Evolutionary conservation across 2,113 vertebrate genomes (phyloP), one percentile per base, ranked within the genome.

Genomic region (Dicaeum eximium): DNA sequence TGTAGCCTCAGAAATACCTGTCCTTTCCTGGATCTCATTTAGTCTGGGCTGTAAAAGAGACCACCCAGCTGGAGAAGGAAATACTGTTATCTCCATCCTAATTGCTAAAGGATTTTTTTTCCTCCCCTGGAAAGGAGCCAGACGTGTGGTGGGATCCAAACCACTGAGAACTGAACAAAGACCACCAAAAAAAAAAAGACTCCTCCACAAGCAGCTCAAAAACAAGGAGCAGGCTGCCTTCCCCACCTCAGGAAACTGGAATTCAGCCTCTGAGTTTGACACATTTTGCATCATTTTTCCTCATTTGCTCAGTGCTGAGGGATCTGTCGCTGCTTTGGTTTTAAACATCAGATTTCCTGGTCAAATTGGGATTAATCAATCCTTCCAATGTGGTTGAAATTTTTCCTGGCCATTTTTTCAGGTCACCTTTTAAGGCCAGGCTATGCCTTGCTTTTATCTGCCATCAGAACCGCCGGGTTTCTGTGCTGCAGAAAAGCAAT

Each of bases 1-100:
- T 48, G 82, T 31, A 93, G 61, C 86, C 90, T 94, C 92, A 69
- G 96, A 89, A 96, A 91, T 96, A 95, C 92, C 94, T 96, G 94
- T 73, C 86, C 88, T 79, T 96, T 93, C 96, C 97, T 97, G 89
- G 51, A 80, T 96, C 85, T 97, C 84, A 96, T 97, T 98, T 94
- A 37, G 9, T 61, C 92, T 85, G 74, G 40, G 71, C 86, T 94
- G 58, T 96, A 69, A 91, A 95, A 92, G 33, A 80, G 95, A 96
- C 93, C 96, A 97, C 95, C 96, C 92, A 93, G 0, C 47, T 13
- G 22, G 90, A 92, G 75, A 80, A 91, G 69, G 81, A 97, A 96
- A 81, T 96, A 88, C 56, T 89, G 89, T 97, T 96, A 97, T 95
- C 97, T 94, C 62, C 56, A 15, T 45, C 69, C 90, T 97, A 96